Percentiles rank a stretch among this genome's conserved stretches.
These are phyloP conservation scores for Hirtodrosophila confusa DNA, from an alignment of 2,888 invertebrate genomes.

Conservation along the genomic window DNA sequence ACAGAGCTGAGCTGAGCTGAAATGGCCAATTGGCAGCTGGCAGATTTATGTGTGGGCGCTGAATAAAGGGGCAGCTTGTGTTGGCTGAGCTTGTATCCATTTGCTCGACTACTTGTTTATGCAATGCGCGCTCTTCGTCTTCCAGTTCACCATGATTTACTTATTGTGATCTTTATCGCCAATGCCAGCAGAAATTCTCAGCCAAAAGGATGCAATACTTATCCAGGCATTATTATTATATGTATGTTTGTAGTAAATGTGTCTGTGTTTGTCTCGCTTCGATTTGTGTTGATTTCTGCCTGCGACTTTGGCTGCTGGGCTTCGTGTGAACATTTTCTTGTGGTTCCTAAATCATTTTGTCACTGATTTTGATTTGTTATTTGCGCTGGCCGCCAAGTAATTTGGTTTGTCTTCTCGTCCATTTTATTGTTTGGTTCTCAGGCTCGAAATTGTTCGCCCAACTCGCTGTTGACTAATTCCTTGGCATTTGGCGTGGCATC, in stretches of 20 bases:
- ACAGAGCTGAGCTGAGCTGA: not conserved
- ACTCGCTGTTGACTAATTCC: slow-evolving; percentile 49
- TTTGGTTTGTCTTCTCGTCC: slow-evolving; percentile 56
- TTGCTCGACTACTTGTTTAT: slow-evolving; percentile 78
- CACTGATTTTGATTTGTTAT: slow-evolving; percentile 76
- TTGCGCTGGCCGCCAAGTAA: slow-evolving; percentile 57
- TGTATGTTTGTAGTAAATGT: slow-evolving; percentile 6
- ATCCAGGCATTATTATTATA: slow-evolving; percentile 16
- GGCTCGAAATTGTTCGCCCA: slow-evolving; percentile 42
- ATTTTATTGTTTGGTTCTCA: slow-evolving; percentile 70
- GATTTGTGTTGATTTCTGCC: slow-evolving; percentile 41
- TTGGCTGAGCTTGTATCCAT: slow-evolving; percentile 58
- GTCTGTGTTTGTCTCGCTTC: slow-evolving; percentile 42
- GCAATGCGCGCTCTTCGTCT: slow-evolving; percentile 54
- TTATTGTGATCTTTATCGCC: slow-evolving; percentile 72
- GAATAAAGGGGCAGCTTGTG: slow-evolving; percentile 30
- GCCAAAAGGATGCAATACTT: slow-evolving; percentile 64
- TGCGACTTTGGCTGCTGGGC: slow-evolving; percentile 46
- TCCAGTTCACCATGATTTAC: slow-evolving; percentile 65
- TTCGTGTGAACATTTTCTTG: slow-evolving; percentile 74
- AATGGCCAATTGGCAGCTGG: slow-evolving; percentile 23
- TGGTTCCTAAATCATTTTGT: slow-evolving; percentile 79
- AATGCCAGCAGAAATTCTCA: slow-evolving; percentile 70
- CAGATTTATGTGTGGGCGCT: slow-evolving; percentile 48
- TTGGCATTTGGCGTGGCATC: slow-evolving; percentile 37